Evolutionary conservation across 37 sponge, comb jelly and placozoan genomes (phyloP), one percentile per base, ranked within the genome.

Genomic region (Axinella damicornis): DNA sequence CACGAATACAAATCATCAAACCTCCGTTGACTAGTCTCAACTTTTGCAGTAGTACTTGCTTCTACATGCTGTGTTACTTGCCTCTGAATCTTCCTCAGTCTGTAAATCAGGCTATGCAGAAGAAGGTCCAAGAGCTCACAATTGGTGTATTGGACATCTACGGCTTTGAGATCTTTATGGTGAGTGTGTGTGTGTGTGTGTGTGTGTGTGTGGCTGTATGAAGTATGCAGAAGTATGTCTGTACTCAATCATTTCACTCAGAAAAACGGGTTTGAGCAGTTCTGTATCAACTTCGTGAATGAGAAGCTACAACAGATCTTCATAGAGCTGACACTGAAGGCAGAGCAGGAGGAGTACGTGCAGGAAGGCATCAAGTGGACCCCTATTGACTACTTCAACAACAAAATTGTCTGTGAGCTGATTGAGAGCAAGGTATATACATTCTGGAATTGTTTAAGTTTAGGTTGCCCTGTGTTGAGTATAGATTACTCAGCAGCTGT

Each of bases 301-400:
- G 98, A 98, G 94, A 98, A 98, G 68, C 92, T 98, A 27, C 98
- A 98, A 83, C 98, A 98, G 76, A 98, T 98, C 73, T 98, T 98
- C 81, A 98, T 98, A 30, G 90, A 98, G 76, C 88, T 98, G 63
- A 98, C 98, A 32, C 83, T 98, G 73, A 98, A 98, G 71, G 98
- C 98, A 25, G 98, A 98, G 65, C 98, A 98, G 88, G 98, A 98
- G 66, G 98, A 98, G 80, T 98, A 98, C 85, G 95, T 98, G 5
- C 85, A 80, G 62, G 98, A 98, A 80, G 98, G 98, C 22, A 98
- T 98, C 66, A 82, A 95, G 34, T 98, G 98, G 98, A 93, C 84
- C 22, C 94, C 98, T 5, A 95, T 98, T 69, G 96, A 98, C 12
- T 98, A 98, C 74, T 98, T 98, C 92, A 98, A 98, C 80, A 98